Evolutionary conservation across 2,797 vertebrate genomes (phyloP).

Genomic region (Bovichtus diacanthus): DNA sequence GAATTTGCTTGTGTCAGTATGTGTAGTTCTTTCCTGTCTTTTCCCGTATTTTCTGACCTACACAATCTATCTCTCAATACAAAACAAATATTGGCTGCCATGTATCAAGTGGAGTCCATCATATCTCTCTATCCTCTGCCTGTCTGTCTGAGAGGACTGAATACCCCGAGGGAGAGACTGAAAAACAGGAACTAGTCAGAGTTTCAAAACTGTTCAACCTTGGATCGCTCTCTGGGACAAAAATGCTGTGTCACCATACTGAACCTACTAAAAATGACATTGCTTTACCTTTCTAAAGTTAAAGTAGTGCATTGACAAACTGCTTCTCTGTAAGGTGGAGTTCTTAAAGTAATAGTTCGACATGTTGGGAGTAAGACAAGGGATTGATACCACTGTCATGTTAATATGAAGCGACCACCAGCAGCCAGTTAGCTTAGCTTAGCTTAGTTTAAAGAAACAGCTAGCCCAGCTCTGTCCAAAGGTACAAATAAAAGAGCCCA

Average conservation of each 20-base stretch:
- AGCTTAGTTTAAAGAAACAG: neutral
- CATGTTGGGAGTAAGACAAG: neutral
- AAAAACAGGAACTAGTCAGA: constrained; percentile 47
- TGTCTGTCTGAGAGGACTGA: constrained; percentile 41
- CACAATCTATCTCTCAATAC: constrained; percentile 37
- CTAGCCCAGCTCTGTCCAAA: neutral
- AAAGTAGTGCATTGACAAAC: constrained; percentile 24
- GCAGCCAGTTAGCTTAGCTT: neutral
- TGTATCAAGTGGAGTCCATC: constrained; percentile 51
- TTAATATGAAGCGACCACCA: neutral
- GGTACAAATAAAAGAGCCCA: neutral
- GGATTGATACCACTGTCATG: neutral
- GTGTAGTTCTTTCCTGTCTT: constrained; percentile 13
- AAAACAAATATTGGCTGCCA: constrained; percentile 65
- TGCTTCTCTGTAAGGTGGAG: neutral
- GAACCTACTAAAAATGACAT: constrained; percentile 43
- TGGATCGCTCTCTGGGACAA: constrained; percentile 44
- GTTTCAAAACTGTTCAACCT: constrained; percentile 61
- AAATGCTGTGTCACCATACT: constrained; percentile 63
- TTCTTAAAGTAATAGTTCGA: constrained; percentile 7
- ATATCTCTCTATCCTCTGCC: constrained; percentile 34
- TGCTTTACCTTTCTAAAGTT: constrained; percentile 47
- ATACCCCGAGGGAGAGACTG: constrained; percentile 36
- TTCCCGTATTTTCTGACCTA: constrained; percentile 27
- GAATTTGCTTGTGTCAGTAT: constrained; percentile 30